Evolutionary conservation across 2,888 invertebrate species (phyloP).

Genomic region (Lasioglossum pauxillum): DNA sequence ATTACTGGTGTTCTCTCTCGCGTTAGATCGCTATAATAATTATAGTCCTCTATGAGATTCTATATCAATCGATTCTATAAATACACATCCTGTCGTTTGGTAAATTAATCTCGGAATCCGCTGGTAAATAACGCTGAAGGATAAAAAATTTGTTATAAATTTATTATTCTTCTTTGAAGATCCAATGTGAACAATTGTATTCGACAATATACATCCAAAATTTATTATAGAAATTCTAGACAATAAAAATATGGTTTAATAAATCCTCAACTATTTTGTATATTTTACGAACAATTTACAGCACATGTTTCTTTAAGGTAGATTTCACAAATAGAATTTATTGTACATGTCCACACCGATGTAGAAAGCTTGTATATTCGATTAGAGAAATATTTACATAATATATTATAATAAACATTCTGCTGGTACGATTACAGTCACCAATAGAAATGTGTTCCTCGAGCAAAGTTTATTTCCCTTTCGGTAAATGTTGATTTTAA

Average conservation of each 20-base stretch:
- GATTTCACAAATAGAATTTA: neutral
- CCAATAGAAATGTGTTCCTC: neutral
- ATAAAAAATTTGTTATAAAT: neutral
- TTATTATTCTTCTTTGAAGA: too few species aligned
- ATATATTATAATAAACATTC: too few species aligned
- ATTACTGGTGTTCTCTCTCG: neutral
- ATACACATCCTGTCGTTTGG: neutral
- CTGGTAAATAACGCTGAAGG: neutral
- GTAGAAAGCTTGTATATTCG: neutral
- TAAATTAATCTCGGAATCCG: neutral
- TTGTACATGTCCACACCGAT: neutral
- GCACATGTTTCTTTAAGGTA: too few species aligned
- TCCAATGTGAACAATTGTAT: too few species aligned
- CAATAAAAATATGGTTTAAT: neutral
- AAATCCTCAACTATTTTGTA: neutral
- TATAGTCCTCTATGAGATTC: neutral
- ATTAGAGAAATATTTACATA: neutral
- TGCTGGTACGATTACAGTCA: neutral
- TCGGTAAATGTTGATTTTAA: conserved; percentile 4
- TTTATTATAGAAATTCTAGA: too few species aligned
- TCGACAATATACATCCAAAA: too few species aligned
- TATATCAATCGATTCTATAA: conserved; percentile 20
- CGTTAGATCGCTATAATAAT: conserved; percentile 3
- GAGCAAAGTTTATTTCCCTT: neutral
- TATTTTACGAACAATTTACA: too few species aligned